These are phyloP conservation scores for Callionymus lyra DNA, from an alignment of 2,113 vertebrate genomes.

Conservation along the genomic window DNA sequence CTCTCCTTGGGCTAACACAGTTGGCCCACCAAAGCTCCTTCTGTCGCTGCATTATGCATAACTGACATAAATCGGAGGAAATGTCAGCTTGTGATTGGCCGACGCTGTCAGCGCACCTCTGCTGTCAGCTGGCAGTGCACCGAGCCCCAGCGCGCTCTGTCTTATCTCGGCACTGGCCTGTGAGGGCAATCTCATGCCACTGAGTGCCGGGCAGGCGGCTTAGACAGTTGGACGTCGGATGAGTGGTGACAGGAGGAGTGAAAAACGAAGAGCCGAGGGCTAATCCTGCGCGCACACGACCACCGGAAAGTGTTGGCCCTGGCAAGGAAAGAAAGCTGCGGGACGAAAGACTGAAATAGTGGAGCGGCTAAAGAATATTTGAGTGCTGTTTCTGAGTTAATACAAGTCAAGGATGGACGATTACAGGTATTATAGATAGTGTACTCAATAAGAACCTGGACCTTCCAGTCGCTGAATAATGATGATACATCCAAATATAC, in stretches of 20 bases:
- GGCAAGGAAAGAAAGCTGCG: conserved; percentile 21
- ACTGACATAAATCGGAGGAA: conserved; percentile 35
- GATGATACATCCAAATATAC: too few relatives aligned
- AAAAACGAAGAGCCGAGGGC: conserved; percentile 28
- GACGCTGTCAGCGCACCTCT: conserved; percentile 11
- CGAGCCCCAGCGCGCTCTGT: conserved; percentile 26
- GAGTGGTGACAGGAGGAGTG: conserved; percentile 23
- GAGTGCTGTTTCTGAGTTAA: too few relatives aligned
- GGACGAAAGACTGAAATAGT: too few relatives aligned
- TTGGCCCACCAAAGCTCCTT: conserved; percentile 26
- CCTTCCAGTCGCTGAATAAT: too few relatives aligned
- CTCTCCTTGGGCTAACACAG: conserved; percentile 22
- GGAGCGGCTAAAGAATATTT: too few relatives aligned
- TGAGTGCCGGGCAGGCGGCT: conserved; percentile 33
- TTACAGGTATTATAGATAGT: too few relatives aligned
- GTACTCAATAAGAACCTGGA: too few relatives aligned
- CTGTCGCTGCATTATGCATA: conserved; percentile 30
- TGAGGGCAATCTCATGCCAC: conserved; percentile 28
- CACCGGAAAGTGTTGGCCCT: conserved; percentile 34
- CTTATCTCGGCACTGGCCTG: conserved; percentile 40
- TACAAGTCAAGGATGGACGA: too few relatives aligned
- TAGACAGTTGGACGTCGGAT: conserved; percentile 17
- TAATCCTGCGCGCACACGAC: conserved; percentile 43
- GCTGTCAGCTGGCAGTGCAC: conserved; percentile 26
- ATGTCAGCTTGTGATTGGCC: conserved; percentile 29